Evolutionary conservation across 2,113 vertebrate genomes (phyloP).

Genomic region (Microtus richardsoni): DNA sequence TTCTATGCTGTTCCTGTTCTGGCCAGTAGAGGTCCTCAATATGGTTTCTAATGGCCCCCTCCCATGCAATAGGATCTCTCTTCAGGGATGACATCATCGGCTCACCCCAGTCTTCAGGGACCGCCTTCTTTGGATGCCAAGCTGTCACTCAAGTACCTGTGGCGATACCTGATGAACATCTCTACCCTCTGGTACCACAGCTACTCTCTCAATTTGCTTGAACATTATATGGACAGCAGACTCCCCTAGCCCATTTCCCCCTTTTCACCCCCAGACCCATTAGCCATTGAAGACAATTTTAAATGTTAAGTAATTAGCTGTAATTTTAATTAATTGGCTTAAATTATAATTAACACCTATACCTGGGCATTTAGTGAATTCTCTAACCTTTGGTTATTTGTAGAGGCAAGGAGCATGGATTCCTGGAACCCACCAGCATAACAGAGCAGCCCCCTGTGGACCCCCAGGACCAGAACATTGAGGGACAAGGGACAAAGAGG

Average conservation of each 20-base stretch:
- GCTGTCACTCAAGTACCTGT: not conserved
- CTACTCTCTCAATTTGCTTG: not conserved
- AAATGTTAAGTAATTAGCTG: slow-evolving; percentile 10
- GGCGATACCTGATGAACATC: not conserved
- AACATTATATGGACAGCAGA: rapidly evolving
- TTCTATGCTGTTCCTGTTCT: slow-evolving; percentile 51
- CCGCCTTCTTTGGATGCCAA: not conserved
- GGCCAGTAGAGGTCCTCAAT: slow-evolving; percentile 62
- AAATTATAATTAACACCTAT: not conserved
- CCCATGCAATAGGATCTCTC: slow-evolving; percentile 39
- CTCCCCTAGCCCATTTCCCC: not conserved
- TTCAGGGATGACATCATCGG: slow-evolving; percentile 58
- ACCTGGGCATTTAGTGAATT: not conserved
- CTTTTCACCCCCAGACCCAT: not conserved
- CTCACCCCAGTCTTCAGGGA: slow-evolving; percentile 16
- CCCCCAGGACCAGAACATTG: not conserved
- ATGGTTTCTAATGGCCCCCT: slow-evolving; percentile 62
- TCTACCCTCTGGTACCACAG: not conserved
- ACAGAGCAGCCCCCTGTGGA: not conserved
- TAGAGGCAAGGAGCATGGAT: not conserved
- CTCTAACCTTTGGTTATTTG: slow-evolving; percentile 64
- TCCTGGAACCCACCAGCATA: not conserved
- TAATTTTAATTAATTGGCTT: slow-evolving; percentile 25
- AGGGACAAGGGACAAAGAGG: not conserved
- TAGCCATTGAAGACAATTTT: not conserved